Base-by-base conservation (phyloP, 2,888 invertebrate genomes). In the Belgica antarctica region DNA sequence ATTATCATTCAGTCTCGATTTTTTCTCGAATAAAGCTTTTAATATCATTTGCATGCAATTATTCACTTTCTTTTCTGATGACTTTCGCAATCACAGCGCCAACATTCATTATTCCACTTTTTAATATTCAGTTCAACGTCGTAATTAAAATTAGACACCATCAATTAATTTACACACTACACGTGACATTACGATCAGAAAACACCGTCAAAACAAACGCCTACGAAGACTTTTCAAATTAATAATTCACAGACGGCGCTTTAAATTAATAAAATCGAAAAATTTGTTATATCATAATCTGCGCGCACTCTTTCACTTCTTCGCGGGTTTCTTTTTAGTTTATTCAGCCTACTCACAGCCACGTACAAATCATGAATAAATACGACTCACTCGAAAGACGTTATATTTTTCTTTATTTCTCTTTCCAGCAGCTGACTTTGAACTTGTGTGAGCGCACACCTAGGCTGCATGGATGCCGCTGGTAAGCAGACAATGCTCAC, bases 321-420 rank as follows among this genome's bases (percentile, higher is more conserved):
- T 19, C 17, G n/a, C 46, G 17, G 17, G 7, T 62, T 62, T 8
- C n/a, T 63, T 3, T 22, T 46, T 63, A 36, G 36, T 36, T 41
- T n/a, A 47, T 41, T 41, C 41, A 41, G 69, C 69, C 69, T 69
- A 69, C 69, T 59, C 69, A 59, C 57, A 31, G 25, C 57, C 59
- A 59, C 69, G 69, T 59, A 59, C 59, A 22, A 69, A 69, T 69
- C 69, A 69, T 69, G 69, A 69, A 69, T 69, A 69, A 69, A 57
- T 24, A 28, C 34, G 22, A 41, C 52, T 19, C 12, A 52, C 4
- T 22, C 22, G 22, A 3, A 24, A 52, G 24, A 52, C 52, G 52
- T 10, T 10, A 31, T 7, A 10, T 47, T 47, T 47, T 47, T 47
- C 19, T 47, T 47, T 22, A 24, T 57, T 57, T 57, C 57, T 25